Evolutionary conservation across 2,888 invertebrate species (phyloP), one percentile per base, ranked within the genome.

Genomic region (Sthenelais limicola): DNA sequence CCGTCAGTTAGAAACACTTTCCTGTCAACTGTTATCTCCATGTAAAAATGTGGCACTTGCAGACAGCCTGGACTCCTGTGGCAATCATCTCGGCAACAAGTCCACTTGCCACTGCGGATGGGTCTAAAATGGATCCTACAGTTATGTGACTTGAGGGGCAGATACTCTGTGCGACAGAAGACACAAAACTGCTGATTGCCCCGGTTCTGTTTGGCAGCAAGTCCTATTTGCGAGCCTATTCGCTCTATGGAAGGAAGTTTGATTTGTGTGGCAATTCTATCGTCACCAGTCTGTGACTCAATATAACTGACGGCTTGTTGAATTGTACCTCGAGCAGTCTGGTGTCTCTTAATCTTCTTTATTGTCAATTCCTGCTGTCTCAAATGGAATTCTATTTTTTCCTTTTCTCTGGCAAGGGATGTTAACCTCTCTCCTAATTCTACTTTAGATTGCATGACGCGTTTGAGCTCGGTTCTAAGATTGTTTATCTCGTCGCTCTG

Each of bases 311-410:
- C 73, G 7, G 74, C 68, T 1, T 49, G 33, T 3, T 69, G 54
- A 4, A 76, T 66, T 5, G 68, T 56, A 9, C 67, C 49, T 3
- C n/a, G 32, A 26, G 75, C 75, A 5, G 58, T 47, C 33, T 33
- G 24, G 48, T 58, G 54, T 1, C 78, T 70, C 35, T 75, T 73
- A 67, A 77, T 73, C 69, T 74, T 77, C 72, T 75, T 77, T 30
- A 77, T 77, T 38, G 76, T 76, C 18, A 77, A 71, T 18, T 76
- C 73, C 69, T 77, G 78, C 62, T 77, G 78, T 12, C 78, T 49
- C 51, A 77, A 49, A 62, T 77, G 76, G 56, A 77, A 77, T 35
- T 73, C 71, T 1, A 77, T 72, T 56, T 77, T 76, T 52, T 77
- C 78, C 68, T 77, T 77, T 51, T 77, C 78, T 18, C 76, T 62